Base-by-base conservation (phyloP, 2,113 vertebrate species). In the Carollia perspicillata region DNA sequence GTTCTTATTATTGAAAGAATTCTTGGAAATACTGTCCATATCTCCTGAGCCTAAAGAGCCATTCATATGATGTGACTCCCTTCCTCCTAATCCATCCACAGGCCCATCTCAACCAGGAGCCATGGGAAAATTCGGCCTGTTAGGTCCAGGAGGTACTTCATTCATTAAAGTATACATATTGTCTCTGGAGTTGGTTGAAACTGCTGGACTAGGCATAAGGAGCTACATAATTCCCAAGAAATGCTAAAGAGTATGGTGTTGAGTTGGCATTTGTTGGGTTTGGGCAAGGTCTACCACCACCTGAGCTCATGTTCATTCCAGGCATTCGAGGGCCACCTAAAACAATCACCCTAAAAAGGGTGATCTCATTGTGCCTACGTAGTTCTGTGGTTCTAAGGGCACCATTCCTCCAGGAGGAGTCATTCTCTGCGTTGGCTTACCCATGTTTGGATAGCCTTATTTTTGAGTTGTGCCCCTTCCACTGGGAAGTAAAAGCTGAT, bases 1-100 rank as follows among this genome's bases (percentile, higher is more conserved):
- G 8, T 51, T 51, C 49, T 51, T 51, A 51, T 51, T 51, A 51
- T 51, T 51, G 49, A 17, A 8, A 51, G 12, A 51, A 51, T 51
- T 51, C 99, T 77, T 77, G 74, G 74, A 77, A 75, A 77, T 49
- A 77, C 44, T 12, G 2, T 77, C 9, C 30, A 11, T 33, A 49
- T 49, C 44, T 49, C 44, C 30, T n/a, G 30, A 49, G 44, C 99
- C 99, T 99, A 99, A 99, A 81, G 99, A 99, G 97, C 99, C 99
- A 84, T 99, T 99, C 99, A 99, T 99, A 97, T 99, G 99, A 98
- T 99, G 99, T 51, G 99, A 99, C 97, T 99, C 99, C 99, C 99
- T 99, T 97, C 99, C 99, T 95, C 99, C 99, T 98, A 99, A 98
- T 95, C 99, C 99, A 77, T 99, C 99, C 98, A 99, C 99, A 81